These are phyloP conservation scores for Raja brachyura DNA, from an alignment of 2,113 vertebrate genomes.

Conservation along the genomic window DNA sequence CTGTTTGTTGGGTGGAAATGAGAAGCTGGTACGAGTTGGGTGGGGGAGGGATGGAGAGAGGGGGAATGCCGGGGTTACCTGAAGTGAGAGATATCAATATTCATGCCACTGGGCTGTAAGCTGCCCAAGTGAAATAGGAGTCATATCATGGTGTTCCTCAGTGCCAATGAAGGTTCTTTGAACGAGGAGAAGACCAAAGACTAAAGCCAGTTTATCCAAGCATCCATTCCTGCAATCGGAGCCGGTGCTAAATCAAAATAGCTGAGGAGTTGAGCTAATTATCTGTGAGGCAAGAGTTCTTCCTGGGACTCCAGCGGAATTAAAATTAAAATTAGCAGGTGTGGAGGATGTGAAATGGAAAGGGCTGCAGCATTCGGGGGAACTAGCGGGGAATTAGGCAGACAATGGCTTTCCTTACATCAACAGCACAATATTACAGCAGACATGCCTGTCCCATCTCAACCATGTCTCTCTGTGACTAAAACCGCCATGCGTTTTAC, in stretches of 20 bases:
- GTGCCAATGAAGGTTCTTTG: neutral
- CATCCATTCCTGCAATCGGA: constrained; percentile 19
- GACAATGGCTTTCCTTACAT: neutral
- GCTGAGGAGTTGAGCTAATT: neutral
- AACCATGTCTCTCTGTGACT: no score
- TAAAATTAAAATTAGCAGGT: constrained; percentile 9
- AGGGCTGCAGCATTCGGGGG: neutral
- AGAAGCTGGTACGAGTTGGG: no score
- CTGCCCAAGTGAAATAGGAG: no score
- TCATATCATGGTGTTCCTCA: neutral
- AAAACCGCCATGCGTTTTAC: no score
- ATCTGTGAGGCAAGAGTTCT: neutral
- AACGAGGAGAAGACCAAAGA: constrained; percentile 17
- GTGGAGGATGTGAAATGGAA: neutral
- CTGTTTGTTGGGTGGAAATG: no score
- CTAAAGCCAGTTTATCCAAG: neutral
- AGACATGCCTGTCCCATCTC: neutral
- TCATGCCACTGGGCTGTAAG: no score
- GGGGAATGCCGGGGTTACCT: no score
- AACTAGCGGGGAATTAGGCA: neutral
- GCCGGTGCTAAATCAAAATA: neutral
- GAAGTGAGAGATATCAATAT: no score
- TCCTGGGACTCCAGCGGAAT: neutral
- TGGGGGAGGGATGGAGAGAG: no score
- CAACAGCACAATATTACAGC: neutral